A percentile compares a stretch with the other conserved stretches of the same genome.
These are phyloP conservation scores for Arothron firmamentum DNA, from an alignment of 2,113 vertebrate genomes.

Conservation along the genomic window DNA sequence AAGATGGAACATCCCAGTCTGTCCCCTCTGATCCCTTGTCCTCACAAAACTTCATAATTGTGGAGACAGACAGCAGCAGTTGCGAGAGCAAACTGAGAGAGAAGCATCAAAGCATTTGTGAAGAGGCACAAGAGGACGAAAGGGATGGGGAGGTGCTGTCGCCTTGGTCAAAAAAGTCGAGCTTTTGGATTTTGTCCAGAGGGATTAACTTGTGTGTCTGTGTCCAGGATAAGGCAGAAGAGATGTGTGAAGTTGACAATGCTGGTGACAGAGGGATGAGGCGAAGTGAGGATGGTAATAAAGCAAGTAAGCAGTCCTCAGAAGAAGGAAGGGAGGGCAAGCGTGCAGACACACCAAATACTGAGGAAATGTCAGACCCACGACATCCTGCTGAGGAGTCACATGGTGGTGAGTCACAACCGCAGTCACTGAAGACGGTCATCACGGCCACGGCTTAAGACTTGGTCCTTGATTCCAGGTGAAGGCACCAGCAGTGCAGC, in stretches of 20 bases:
- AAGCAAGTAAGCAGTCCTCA: conserved; percentile 21
- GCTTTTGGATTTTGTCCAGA: neutral
- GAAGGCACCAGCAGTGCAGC: conserved; percentile 71
- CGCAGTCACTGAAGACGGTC: neutral
- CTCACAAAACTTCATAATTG: conserved; percentile 86
- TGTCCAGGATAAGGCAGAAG: conserved; percentile 74
- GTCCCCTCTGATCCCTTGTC: conserved; percentile 80
- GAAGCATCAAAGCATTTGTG: conserved; percentile 77
- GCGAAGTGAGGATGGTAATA: conserved; percentile 86
- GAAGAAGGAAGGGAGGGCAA: conserved; percentile 82
- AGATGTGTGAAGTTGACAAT: conserved; percentile 82
- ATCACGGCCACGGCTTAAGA: neutral
- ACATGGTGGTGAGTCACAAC: conserved; percentile 75
- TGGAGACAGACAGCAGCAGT: conserved; percentile 90
- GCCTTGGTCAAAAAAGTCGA: neutral
- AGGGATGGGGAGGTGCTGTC: conserved; percentile 70
- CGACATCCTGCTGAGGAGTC: conserved; percentile 76
- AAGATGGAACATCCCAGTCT: conserved; percentile 79
- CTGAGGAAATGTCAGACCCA: conserved; percentile 79
- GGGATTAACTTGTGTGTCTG: neutral
- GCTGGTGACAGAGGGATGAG: conserved; percentile 80
- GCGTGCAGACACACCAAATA: conserved; percentile 78
- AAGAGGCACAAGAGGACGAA: conserved; percentile 71
- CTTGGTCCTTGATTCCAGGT: conserved; percentile 57
- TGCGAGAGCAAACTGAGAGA: conserved; percentile 83